Base-by-base conservation (phyloP, 2,888 invertebrate genomes). In the Agrotis segetum region DNA sequence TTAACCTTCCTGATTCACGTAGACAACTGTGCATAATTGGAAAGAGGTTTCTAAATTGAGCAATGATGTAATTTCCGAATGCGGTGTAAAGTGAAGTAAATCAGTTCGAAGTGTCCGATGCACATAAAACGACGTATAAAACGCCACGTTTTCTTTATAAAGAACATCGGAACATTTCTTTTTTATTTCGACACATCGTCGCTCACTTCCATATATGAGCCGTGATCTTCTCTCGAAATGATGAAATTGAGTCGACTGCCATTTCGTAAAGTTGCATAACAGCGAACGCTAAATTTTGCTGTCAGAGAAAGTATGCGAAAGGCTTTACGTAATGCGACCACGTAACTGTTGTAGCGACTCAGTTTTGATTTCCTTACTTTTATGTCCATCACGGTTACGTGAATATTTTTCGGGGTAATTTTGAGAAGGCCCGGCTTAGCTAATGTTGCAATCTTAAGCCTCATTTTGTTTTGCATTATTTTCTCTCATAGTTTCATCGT, bases 241-340 rank as follows among this genome's bases (percentile, higher is more conserved):
- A 94, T 95, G 96, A 96, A 96, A 96, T 95, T 95, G 93, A 92
- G 94, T 92, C 91, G 92, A 88, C 92, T 95, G 95, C 95, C 94
- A 95, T 96, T 96, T 95, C 92, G 93, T 92, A 90, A 86, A 83
- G 88, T 95, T 92, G 92, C 94, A 90, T 91, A 96, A 95, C 88
- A 82, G 88, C 89, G 92, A 92, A 94, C 93, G 95, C 96, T 94
- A 95, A 96, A 96, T 96, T 96, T 96, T 96, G 95, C 94, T 94
- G 95, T 93, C 95, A 95, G 96, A 95, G 96, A 96, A 96, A 96
- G 96, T 95, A 93, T 92, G 92, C 96, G 96, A 96, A 96, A 96
- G 96, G 95, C 89, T 92, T 96, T 96, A 96, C 93, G 94, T 95
- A 96, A 96, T 79, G 85, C 65, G 74, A 80, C 89, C 86, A 96